phyloP scores from a whole-genome alignment of 2,888 invertebrate species.

The Xestia c-nigrum region DNA sequence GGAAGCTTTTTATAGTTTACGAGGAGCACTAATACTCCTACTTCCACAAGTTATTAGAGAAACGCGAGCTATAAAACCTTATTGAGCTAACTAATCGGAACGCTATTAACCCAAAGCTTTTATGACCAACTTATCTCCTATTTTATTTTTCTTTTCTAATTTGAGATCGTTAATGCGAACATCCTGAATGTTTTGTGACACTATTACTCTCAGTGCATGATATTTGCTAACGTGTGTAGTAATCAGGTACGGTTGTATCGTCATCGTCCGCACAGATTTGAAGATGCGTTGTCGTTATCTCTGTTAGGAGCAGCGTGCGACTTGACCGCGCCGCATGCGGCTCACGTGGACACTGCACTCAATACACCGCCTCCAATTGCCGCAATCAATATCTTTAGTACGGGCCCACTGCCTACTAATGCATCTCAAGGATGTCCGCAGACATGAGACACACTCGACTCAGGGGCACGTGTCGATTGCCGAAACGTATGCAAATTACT shows the following conservation, averaged over 20 bases:
- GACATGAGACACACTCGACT: constrained; percentile 56
- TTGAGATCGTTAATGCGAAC: constrained; percentile 17
- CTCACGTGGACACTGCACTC: constrained; percentile 69
- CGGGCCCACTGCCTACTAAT: constrained; percentile 71
- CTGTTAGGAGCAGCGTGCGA: constrained; percentile 64
- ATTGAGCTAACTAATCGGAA: constrained; percentile 75
- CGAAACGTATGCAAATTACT: constrained; percentile 75
- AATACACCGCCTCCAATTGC: constrained; percentile 69
- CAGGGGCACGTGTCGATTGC: constrained; percentile 70
- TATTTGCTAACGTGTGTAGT: constrained; percentile 57
- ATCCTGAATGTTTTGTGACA: constrained; percentile 28
- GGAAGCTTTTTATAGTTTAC: constrained; percentile 79
- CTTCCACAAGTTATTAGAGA: constrained; percentile 73
- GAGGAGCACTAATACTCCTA: constrained; percentile 70
- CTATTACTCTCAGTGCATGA: constrained; percentile 10
- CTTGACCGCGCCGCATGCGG: constrained; percentile 67
- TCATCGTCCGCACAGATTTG: constrained; percentile 65
- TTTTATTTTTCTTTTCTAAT: constrained; percentile 52
- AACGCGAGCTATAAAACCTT: constrained; percentile 75
- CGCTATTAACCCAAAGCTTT: constrained; percentile 73
- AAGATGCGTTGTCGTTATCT: constrained; percentile 70
- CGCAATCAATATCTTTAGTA: constrained; percentile 74
- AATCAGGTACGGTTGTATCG: constrained; percentile 56
- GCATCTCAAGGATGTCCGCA: constrained; percentile 74
- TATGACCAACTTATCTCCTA: constrained; percentile 64